Evolutionary conservation across 2,797 vertebrate species (phyloP), one percentile per base, ranked within the genome.

Genomic region (Spinibarbus caldwelli): DNA sequence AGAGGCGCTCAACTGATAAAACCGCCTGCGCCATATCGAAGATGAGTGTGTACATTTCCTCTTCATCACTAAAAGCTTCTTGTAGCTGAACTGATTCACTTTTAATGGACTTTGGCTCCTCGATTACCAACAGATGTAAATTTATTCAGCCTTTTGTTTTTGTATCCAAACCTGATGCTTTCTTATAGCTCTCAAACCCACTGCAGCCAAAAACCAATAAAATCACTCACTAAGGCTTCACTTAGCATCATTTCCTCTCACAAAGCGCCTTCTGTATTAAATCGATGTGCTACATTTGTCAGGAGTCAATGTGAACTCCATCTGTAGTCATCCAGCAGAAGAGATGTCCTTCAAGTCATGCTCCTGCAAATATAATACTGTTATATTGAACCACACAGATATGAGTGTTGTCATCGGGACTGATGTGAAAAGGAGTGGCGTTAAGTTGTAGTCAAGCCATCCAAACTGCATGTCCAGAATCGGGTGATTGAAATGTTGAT

Each of bases 291-390:
- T 80, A 21, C 45, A 17, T n/a, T 45, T 49, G 47, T 68, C 70
- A 52, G 43, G 47, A 78, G 29, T n/a, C 11, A 83, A 41, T 17
- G 26, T 38, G 59, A 77, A 52, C 62, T 84, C 62, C 23, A 52
- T 75, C 14, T 41, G 64, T 66, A 36, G 71, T 88, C 49, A 19
- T 29, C 49, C 77, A 83, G 85, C 66, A 70, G 52, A 72, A 57
- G 57, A 82, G 17, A 34, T 76, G 66, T 86, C 68, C 81, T 59
- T 72, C 78, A 77, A 54, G 64, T 62, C 17, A 31, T 43, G 34
- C 38, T 38, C 47, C 82, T 45, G 82, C 41, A 47, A 71, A 71
- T 79, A 71, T 89, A 89, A 89, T 86, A 89, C 87, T 89, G 87
- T 31, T 87, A 81, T 62, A 86, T 34, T 86, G 70, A 84, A 75